Percentiles rank a stretch among this genome's conserved stretches.
These are phyloP conservation scores for Denticeps clupeoides DNA, from an alignment of 2,797 vertebrate genomes.

Conservation along the genomic window DNA sequence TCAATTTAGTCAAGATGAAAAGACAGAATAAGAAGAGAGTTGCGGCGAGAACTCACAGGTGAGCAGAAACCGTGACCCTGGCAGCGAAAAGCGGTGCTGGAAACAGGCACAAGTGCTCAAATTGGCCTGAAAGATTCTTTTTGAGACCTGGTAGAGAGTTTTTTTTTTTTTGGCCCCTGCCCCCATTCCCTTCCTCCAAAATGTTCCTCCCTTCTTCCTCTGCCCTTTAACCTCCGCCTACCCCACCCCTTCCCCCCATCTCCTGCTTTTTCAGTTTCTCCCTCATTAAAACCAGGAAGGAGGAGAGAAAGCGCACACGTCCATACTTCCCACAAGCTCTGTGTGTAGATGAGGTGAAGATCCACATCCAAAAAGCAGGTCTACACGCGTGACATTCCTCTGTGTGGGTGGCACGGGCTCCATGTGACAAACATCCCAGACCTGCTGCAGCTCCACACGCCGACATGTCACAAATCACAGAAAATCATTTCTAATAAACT, in stretches of 20 bases:
- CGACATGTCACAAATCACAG: no score
- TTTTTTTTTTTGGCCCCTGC: conserved; percentile 49
- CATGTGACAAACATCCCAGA: no score
- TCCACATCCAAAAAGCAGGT: no score
- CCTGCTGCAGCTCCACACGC: no score
- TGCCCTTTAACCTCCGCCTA: conserved; percentile 68
- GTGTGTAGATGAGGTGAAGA: no score
- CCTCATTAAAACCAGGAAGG: conserved; percentile 25
- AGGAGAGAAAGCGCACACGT: no score
- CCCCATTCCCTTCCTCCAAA: conserved; percentile 69
- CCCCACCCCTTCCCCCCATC: conserved; percentile 36
- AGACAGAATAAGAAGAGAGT: no score
- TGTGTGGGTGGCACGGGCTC: conserved; percentile 74
- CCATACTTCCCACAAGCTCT: conserved; percentile 26
- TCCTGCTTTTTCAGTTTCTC: conserved; percentile 39
- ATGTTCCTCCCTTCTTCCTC: conserved; percentile 68
- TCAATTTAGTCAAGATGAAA: no score
- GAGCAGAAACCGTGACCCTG: no score
- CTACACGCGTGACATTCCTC: conserved; percentile 80
- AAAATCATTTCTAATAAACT: no score
- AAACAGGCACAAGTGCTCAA: conserved; percentile 23
- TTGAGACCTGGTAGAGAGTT: conserved; percentile 48
- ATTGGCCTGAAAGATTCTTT: conserved; percentile 41
- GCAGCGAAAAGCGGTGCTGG: no score
- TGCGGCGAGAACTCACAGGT: no score